phyloP scores from a whole-genome alignment of 2,888 invertebrate species.

The Sarcophaga rosellei region DNA sequence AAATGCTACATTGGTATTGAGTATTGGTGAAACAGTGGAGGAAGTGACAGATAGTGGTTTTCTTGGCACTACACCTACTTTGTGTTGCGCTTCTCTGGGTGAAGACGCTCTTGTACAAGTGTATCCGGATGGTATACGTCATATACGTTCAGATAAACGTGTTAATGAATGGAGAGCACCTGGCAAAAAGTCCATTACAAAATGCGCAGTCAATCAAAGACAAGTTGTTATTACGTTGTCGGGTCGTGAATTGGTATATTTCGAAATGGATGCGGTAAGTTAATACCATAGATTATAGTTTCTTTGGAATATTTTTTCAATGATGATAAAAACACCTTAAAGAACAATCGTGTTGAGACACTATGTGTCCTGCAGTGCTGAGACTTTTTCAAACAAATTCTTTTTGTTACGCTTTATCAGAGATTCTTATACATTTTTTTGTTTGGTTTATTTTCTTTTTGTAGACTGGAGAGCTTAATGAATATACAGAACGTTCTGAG shows the following conservation, averaged over 20 bases:
- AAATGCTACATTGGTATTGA: slow-evolving; percentile 97
- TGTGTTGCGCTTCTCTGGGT: slow-evolving; percentile 98
- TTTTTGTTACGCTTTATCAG: neutral
- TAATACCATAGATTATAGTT: neutral
- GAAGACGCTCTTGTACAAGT: slow-evolving; percentile 99
- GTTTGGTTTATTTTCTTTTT: neutral
- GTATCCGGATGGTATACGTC: slow-evolving; percentile 99
- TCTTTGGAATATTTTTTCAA: slow-evolving; percentile 19
- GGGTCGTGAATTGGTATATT: slow-evolving; percentile 98
- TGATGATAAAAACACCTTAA: slow-evolving; percentile 80
- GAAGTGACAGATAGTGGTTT: slow-evolving; percentile 99
- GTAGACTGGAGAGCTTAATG: slow-evolving; percentile 98
- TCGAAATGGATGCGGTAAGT: slow-evolving; percentile 99
- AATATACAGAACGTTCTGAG: slow-evolving; percentile 98
- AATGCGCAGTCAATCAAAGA: slow-evolving; percentile 98
- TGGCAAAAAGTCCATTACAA: slow-evolving; percentile 97
- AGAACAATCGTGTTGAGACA: slow-evolving; percentile 81
- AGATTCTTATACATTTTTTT: neutral
- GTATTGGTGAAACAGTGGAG: slow-evolving; percentile 99
- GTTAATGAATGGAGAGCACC: slow-evolving; percentile 99
- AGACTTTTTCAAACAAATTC: slow-evolving; percentile 61
- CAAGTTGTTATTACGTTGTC: slow-evolving; percentile 99
- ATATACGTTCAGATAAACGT: slow-evolving; percentile 98
- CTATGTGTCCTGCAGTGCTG: slow-evolving; percentile 82
- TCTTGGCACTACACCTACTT: slow-evolving; percentile 98